Conservation (phyloP, 2,113 vertebrate species). For the Murina feae region DNA sequence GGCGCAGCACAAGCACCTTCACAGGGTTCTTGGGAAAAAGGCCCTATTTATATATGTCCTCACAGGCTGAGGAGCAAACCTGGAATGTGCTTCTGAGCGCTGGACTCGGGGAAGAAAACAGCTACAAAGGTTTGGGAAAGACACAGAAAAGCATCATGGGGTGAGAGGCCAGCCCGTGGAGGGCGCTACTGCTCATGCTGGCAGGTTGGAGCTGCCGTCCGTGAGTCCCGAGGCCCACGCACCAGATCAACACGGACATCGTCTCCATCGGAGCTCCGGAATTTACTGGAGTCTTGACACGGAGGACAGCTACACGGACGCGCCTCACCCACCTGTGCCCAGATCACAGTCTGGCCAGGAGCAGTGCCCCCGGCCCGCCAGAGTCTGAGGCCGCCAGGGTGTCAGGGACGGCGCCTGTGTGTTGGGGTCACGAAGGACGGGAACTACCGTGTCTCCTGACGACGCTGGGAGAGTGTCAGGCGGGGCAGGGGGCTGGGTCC, state of each 20-base stretch:
- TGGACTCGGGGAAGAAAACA: not conserved
- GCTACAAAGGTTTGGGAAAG: not conserved
- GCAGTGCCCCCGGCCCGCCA: not conserved
- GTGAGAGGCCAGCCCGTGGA: not conserved
- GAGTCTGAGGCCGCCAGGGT: not conserved
- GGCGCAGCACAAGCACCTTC: not conserved
- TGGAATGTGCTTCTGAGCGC: not conserved
- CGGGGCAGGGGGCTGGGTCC: not conserved
- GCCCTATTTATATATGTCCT: not conserved
- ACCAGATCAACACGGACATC: fast-evolving
- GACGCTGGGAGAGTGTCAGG: not conserved
- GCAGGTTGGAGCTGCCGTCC: not conserved
- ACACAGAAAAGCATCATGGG: not conserved
- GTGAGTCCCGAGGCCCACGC: not conserved
- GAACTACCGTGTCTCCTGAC: fast-evolving
- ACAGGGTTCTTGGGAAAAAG: not conserved
- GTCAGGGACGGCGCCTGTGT: not conserved
- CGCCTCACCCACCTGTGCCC: not conserved
- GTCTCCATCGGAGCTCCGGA: fast-evolving
- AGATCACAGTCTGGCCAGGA: not conserved
- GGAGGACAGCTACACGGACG: not conserved
- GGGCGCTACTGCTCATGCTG: too few species aligned
- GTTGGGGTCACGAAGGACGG: not conserved
- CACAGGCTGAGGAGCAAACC: not conserved
- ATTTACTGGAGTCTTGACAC: too few species aligned